Evolutionary conservation across 64 coral and sea anemone genomes (phyloP).

Genomic region (Catalaphyllia jardinei): DNA sequence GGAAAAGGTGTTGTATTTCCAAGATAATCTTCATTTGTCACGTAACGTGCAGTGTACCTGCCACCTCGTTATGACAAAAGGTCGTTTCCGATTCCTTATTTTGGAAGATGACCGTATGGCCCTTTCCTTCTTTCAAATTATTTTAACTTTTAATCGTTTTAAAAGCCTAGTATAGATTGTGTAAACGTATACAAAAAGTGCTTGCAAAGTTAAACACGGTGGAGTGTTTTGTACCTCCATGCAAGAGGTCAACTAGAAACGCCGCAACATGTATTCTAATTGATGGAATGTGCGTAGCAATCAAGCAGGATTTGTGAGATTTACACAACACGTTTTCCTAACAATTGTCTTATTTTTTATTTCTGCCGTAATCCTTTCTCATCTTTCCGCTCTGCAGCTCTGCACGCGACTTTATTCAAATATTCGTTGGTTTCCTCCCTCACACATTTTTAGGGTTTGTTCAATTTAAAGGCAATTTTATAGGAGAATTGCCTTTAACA

Average conservation of each 20-base stretch:
- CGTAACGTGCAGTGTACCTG: background rate
- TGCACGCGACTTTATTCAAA: background rate
- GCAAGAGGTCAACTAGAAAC: background rate
- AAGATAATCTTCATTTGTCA: background rate
- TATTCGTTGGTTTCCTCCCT: no score
- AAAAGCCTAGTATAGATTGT: background rate
- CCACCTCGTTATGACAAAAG: background rate
- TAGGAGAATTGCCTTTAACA: no score
- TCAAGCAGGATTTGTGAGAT: background rate
- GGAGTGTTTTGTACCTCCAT: no score
- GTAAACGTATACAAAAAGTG: no score
- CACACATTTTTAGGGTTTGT: background rate
- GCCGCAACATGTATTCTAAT: background rate
- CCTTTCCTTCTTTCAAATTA: background rate
- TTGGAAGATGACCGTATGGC: background rate
- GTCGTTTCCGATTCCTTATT: no score
- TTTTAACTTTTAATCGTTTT: constrained; percentile 16
- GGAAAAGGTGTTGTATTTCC: background rate
- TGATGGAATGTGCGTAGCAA: background rate
- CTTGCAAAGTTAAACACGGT: no score
- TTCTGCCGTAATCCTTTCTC: background rate
- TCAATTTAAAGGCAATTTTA: background rate
- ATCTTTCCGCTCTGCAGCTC: background rate
- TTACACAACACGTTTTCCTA: background rate
- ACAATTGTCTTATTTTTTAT: background rate